Percentiles rank a stretch among this genome's conserved stretches.
Conservation (phyloP, 1,140 invertebrate genomes). For the Limonius californicus region DNA sequence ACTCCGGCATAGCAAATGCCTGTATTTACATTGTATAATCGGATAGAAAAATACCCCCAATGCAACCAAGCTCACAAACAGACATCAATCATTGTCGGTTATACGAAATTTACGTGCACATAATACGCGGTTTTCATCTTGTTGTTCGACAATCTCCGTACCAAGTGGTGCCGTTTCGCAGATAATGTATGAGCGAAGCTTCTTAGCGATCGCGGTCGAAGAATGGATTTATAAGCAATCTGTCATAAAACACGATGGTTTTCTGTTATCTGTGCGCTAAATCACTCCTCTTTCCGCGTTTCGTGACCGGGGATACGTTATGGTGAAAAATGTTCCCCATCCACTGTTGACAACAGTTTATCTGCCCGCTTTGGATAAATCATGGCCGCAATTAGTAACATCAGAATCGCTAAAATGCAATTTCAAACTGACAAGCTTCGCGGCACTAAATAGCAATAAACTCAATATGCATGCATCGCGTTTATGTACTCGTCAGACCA, state of each 20-base stretch:
- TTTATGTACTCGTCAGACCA: neutral
- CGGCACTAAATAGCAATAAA: neutral
- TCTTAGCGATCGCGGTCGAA: conserved; percentile 6
- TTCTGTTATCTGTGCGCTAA: conserved; percentile 17
- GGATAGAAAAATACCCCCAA: conserved; percentile 16
- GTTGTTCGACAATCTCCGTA: conserved; percentile 20
- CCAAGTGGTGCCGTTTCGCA: conserved; percentile 17
- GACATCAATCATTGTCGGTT: conserved; percentile 23
- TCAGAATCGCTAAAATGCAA: conserved; percentile 1
- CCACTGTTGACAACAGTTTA: neutral
- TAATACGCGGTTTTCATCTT: conserved; percentile 20
- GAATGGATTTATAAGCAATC: conserved; percentile 22
- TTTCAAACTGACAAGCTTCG: conserved; percentile 5
- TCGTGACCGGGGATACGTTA: conserved; percentile 6
- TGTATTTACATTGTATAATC: conserved; percentile 12
- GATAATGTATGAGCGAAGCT: conserved; percentile 5
- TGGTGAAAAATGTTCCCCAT: neutral
- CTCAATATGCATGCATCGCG: neutral
- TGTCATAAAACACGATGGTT: conserved; percentile 18
- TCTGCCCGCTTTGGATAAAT: neutral
- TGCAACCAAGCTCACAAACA: conserved; percentile 17
- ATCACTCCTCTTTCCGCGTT: conserved; percentile 18
- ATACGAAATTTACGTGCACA: conserved; percentile 21
- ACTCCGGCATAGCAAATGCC: neutral
- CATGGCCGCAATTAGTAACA: neutral